Evolutionary conservation across 2,113 vertebrate species (phyloP).

Genomic region (Tachuris rubrigastra): DNA sequence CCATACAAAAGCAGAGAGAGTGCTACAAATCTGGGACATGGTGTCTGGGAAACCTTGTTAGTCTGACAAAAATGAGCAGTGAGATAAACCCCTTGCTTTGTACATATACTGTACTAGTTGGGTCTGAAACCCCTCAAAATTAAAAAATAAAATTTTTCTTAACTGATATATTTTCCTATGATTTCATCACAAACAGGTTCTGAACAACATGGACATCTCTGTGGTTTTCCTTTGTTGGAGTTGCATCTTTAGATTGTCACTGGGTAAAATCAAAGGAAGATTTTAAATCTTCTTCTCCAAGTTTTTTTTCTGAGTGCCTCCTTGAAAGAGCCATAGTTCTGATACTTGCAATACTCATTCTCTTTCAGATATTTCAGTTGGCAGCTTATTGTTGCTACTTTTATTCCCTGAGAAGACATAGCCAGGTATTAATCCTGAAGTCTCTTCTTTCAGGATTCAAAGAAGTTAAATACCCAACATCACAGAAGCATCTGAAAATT

Average conservation of each 20-base stretch:
- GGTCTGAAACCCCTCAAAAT: not conserved
- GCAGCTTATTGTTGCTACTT: not conserved
- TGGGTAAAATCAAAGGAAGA: not conserved
- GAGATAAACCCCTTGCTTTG: not conserved
- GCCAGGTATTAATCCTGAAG: not conserved
- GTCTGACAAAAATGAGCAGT: not conserved
- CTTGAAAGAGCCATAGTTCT: not conserved
- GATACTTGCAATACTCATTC: not conserved
- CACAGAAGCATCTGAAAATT: not conserved
- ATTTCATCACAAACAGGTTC: not conserved
- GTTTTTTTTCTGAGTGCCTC: not conserved
- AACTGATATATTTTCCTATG: not conserved
- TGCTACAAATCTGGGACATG: not conserved
- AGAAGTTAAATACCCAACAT: not conserved
- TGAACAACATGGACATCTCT: not conserved
- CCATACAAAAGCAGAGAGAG: not conserved
- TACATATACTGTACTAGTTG: too few relatives aligned
- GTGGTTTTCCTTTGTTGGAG: not conserved
- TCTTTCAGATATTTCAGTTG: constrained; percentile 28
- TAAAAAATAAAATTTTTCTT: not conserved
- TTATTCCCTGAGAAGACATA: not conserved
- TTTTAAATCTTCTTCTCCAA: not conserved
- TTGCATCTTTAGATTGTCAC: not conserved
- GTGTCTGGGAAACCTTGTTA: not conserved
- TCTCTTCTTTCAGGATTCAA: not conserved